Evolutionary conservation across 1,140 invertebrate species (phyloP).

Genomic region (Acromyrmex charruanus): DNA sequence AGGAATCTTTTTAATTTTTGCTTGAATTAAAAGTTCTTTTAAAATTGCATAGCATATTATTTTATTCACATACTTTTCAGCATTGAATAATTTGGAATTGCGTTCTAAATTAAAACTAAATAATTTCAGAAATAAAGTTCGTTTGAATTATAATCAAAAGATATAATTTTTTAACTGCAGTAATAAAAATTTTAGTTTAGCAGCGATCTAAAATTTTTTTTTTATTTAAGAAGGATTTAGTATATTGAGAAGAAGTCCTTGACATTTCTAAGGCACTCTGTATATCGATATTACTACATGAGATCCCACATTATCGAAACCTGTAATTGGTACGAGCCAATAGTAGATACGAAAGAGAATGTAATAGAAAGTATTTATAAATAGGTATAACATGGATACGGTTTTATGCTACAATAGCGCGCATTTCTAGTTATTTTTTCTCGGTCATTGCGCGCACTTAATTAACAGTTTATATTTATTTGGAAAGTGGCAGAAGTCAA

Average conservation of each 20-base stretch:
- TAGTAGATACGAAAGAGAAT: constrained; percentile 22
- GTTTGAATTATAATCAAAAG: neutral
- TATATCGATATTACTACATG: neutral
- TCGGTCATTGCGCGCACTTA: neutral
- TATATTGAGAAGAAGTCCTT: neutral
- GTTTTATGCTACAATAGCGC: constrained; percentile 13
- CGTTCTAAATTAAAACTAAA: neutral
- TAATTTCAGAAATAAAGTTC: neutral
- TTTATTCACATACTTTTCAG: neutral
- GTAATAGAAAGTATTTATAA: constrained; percentile 49
- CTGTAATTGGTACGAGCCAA: constrained; percentile 15
- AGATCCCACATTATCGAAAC: constrained; percentile 24
- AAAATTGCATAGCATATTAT: neutral
- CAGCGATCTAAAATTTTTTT: neutral
- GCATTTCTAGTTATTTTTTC: constrained; percentile 9
- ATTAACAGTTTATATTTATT: constrained; percentile 30
- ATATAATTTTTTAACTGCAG: constrained; percentile 16
- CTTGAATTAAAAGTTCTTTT: neutral
- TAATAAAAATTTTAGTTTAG: constrained; percentile 1
- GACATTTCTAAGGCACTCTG: neutral
- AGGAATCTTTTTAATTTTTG: neutral
- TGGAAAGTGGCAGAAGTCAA: constrained; percentile 42
- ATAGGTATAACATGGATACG: neutral
- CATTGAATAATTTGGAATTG: constrained; percentile 21
- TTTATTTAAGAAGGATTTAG: neutral